These are phyloP conservation scores for Falco novaeseelandiae DNA, from an alignment of 2,797 vertebrate species.

Conservation along the genomic window DNA sequence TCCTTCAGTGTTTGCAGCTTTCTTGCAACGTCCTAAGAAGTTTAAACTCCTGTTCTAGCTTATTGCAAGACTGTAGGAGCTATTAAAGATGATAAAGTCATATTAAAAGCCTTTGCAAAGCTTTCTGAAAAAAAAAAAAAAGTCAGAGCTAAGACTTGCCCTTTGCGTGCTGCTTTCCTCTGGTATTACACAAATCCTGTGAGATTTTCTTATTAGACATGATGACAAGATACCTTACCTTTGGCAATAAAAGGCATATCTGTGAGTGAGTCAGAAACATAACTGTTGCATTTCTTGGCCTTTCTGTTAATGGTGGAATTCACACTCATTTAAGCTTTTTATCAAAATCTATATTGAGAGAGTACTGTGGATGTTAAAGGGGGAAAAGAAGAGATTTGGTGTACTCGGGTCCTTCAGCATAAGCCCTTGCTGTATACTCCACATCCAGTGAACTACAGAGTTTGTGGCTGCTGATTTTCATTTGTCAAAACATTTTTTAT, in stretches of 20 bases:
- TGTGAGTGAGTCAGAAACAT: background rate
- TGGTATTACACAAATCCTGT: background rate
- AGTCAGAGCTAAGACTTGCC: background rate
- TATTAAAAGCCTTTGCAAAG: background rate
- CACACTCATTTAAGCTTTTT: background rate
- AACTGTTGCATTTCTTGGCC: background rate
- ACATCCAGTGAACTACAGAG: background rate
- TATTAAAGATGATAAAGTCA: background rate
- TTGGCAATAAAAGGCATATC: background rate
- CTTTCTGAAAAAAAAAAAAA: background rate
- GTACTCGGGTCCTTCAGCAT: background rate
- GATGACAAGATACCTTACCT: background rate
- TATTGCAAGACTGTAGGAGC: background rate
- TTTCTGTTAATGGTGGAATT: background rate
- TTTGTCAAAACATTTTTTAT: conserved; percentile 6
- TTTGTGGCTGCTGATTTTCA: background rate
- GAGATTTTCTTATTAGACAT: background rate
- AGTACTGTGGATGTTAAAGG: background rate
- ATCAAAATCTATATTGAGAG: background rate
- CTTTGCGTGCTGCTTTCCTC: background rate
- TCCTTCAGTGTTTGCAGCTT: background rate
- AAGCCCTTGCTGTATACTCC: background rate
- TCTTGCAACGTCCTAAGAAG: background rate
- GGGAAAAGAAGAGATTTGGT: background rate
- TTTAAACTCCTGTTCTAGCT: background rate